Base-by-base conservation (phyloP, 2,888 invertebrate species). In the Aquatica leii region DNA sequence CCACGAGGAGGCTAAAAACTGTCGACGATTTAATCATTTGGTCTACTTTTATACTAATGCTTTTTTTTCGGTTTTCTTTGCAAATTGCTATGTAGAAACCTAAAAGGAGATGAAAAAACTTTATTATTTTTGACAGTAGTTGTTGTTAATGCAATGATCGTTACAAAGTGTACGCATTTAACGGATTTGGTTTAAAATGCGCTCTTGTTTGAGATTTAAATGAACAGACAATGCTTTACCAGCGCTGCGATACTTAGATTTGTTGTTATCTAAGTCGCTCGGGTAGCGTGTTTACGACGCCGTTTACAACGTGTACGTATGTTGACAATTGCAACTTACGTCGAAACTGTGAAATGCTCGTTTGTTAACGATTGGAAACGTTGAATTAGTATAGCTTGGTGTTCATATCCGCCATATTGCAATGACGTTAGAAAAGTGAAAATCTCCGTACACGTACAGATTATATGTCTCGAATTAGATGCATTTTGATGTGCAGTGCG, bases 381-480 rank as follows among this genome's bases (percentile, higher is more conserved):
- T 86, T 85, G 86, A 85, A 81, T 81, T 87, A 87, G 86, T 88
- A 88, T 88, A 87, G 90, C 89, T 90, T 89, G 89, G 90, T 89
- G 88, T 90, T 88, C 89, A 86, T 86, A 87, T 90, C 91, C 92
- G 93, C 93, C 93, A 93, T 93, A 90, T 91, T 92, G 89, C 90
- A 88, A 90, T 92, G 91, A 91, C 91, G 75, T 92, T 92, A 90
- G 92, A 91, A 89, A 91, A 90, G 90, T 90, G 90, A 90, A 90
- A 90, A 89, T 88, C 87, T 87, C 87, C 85, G 86, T 87, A 86
- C 86, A 88, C 87, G 87, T 86, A 84, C 85, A 85, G 84, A 84
- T 85, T 85, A 84, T 86, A 86, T 85, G 86, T 85, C 85, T 84
- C 85, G 84, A 85, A 86, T 85, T 84, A 82, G 85, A 86, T 85